Percentiles rank a stretch among this genome's conserved stretches.
Conservation (phyloP, 2,113 vertebrate species). For the Synodontis membranacea region DNA sequence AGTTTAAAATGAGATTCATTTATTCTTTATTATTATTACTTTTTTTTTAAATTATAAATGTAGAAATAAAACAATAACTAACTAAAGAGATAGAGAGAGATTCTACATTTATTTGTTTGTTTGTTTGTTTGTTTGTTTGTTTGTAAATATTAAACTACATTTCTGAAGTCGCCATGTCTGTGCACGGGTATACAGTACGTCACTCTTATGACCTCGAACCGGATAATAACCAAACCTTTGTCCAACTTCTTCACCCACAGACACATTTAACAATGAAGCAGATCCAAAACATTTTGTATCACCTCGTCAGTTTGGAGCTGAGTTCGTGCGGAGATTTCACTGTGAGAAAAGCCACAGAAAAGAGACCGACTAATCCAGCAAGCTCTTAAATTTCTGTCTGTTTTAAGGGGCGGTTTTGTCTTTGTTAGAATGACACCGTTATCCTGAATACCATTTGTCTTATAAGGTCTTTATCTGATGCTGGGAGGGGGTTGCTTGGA, state of each 20-base stretch:
- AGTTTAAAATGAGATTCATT: no score
- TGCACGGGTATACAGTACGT: background rate
- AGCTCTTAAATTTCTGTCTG: background rate
- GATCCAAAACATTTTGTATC: background rate
- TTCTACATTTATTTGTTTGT: background rate
- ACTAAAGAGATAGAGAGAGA: background rate
- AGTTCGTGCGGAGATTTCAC: background rate
- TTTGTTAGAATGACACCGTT: background rate
- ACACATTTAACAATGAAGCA: background rate
- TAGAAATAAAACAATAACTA: background rate
- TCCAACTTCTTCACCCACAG: background rate
- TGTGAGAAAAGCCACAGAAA: background rate
- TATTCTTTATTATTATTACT: no score
- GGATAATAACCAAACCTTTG: background rate
- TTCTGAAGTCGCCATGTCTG: background rate
- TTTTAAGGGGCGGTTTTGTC: background rate
- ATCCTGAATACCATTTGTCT: background rate
- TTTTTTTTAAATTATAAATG: background rate
- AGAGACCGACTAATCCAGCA: background rate
- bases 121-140: background rate
- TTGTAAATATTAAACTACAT: background rate
- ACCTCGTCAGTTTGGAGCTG: background rate
- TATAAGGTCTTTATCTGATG: conserved; percentile 25
- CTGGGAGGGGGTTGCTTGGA: conserved; percentile 44
- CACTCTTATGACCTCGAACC: background rate